Base-by-base conservation (phyloP, 2,888 invertebrate genomes). In the Tyria jacobaeae region DNA sequence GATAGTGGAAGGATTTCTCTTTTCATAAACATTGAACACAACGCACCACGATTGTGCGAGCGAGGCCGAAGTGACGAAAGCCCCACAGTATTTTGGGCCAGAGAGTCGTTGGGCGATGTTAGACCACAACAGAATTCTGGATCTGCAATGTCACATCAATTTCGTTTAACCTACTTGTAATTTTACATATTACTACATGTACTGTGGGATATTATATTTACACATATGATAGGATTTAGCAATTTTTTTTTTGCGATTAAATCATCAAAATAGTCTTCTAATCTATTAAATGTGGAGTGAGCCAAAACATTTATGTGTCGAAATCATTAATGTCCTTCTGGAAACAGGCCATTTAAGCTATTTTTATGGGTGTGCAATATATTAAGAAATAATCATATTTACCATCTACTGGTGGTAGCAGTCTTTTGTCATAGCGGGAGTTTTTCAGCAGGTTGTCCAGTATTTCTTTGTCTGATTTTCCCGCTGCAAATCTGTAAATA, bases 401-500 rank as follows among this genome's bases (percentile, higher is more conserved):
- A 98, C 98, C 97, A 95, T 97, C 96, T 86, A 97, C 97, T 84
- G 97, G 97, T 84, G 98, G 98, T 86, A 98, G 95, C 89, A 98
- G 96, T 94, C 98, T 96, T 95, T 97, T 98, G 95, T 98, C 98
- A 94, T 98, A 98, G 92, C 97, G 96, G 87, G 97, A 96, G 85
- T 96, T 96, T 94, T 96, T 96, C 87, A 98, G 95, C 85, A 98
- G 95, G 94, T 97, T 96, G 95, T 98, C 98, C 94, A 98, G 95
- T 90, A 97, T 97, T 94, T 97, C 97, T 94, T 97, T 98, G 95
- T 97, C 97, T 89, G 97, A 97, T 95, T 97, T 97, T 83, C 97
- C 97, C 93, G 97, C 97, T 91, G 97, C 97, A 93, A 97, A 97
- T 94, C 97, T 97, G 95, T 61, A 95, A 95, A 75, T 55, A 50